Evolutionary conservation across 2,888 invertebrate species (phyloP), one percentile per base, ranked within the genome.

Genomic region (Graphium colonna): DNA sequence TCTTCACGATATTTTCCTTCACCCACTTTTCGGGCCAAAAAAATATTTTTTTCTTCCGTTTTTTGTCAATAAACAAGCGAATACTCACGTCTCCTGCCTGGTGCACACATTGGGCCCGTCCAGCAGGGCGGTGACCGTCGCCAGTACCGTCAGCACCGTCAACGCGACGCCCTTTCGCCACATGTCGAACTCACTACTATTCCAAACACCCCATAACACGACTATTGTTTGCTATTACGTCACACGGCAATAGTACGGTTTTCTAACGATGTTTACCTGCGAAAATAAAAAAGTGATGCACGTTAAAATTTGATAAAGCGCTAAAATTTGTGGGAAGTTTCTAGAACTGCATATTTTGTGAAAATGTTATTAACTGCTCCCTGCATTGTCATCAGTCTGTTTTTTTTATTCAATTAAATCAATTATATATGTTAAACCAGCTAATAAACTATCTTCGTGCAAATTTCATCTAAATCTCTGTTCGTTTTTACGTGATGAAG

Each of bases 91-190:
- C 82, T 95, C 95, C 71, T 94, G 93, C 64, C 91, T 91, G 7
- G 93, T 94, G 82, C 96, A 96, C 57, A 96, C 92, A 81, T 96
- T 95, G 18, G 95, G 94, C 45, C 95, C 96, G 63, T 93, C 92
- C 9, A 94, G 76, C 16, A 80, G 60, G n/a, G 75, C 81, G 16
- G 58, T 58, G 46, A 68, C 70, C 45, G 71, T 68, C 31, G 67
- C 67, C n/a, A n/a, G n/a, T n/a, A n/a, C n/a, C n/a, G n/a, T n/a
- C 47, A 69, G 62, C 58, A 85, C 60, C 60, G 73, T 69, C 59
- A 82, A 55, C 41, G 81, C 58, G 57, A 69, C 65, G 60, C 73
- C 63, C 63, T 69, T 70, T 68, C 72, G 66, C 84, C 81, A 82
- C 79, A 83, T 82, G 64, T 69, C 71, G 69, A 64, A 62, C 73